A percentile compares a stretch with the other conserved stretches of the same genome.
Evolutionary conservation across 2,113 vertebrate species (phyloP).

Genomic region (Rhabdornis inornatus): DNA sequence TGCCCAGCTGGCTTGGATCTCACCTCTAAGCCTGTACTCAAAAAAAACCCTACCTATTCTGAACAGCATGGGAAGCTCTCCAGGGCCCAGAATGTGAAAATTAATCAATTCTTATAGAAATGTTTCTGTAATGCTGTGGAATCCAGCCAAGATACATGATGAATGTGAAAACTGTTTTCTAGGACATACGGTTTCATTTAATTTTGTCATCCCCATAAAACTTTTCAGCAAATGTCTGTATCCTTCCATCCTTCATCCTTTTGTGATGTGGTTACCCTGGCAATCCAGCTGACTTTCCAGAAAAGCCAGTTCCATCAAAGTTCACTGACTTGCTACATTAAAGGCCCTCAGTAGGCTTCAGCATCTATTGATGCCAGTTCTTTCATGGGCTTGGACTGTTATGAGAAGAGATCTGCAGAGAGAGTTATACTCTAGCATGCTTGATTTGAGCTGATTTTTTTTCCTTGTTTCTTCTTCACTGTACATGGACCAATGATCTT

Average conservation of each 20-base stretch:
- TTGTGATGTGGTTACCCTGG: conserved; percentile 26
- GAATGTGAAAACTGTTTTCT: conserved; percentile 41
- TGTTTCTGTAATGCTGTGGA: background rate
- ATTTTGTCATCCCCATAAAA: background rate
- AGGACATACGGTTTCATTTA: conserved; percentile 40
- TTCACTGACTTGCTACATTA: background rate
- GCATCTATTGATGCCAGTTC: background rate
- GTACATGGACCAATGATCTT: background rate
- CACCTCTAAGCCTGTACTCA: background rate
- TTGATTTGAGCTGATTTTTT: background rate
- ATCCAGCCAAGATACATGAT: conserved; percentile 38
- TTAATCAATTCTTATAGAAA: conserved; percentile 23
- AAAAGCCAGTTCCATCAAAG: background rate
- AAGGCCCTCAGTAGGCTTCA: background rate
- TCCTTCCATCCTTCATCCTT: background rate
- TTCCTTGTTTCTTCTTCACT: background rate
- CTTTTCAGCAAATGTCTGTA: background rate
- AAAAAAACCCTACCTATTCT: background rate
- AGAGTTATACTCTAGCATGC: background rate
- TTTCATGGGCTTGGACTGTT: background rate
- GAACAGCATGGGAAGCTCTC: background rate
- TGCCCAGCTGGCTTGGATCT: background rate
- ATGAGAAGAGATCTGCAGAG: background rate
- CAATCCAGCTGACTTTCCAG: conserved; percentile 30
- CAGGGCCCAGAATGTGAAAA: background rate